Evolutionary conservation across 1,140 invertebrate species (phyloP), one percentile per base, ranked within the genome.

Genomic region (Parapsyche elsis): DNA sequence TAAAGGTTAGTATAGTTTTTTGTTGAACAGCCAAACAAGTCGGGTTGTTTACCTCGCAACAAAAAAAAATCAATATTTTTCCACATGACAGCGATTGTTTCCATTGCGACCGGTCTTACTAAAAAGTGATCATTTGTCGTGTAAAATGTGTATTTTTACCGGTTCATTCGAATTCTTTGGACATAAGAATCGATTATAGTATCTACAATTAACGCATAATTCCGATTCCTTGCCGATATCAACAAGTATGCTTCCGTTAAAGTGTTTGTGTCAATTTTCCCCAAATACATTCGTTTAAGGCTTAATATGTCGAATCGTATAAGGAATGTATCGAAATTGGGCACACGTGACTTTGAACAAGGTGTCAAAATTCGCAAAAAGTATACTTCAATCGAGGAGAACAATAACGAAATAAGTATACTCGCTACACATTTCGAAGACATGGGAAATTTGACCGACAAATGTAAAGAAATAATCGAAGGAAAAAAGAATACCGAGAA

Each of bases 331-430:
- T 26, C 24, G 64, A 67, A 19, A 12, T 23, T 5, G 16, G 9
- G 12, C 1, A 23, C 21, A 9, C 21, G 12, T 12, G 14, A 26
- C 24, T n/a, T 26, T 67, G 49, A 1, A 53, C 9, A 24, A 24
- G 23, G 24, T 26, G 23, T 67, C 10, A 67, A 26, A n/a, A 30
- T 67, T 67, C 26, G 9, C 5, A 67, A 67, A 12, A 24, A 30
- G 2, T 26, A 2, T 24, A 67, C 21, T 0, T 26, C 21, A 4
- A 30, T 86, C 79, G 88, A 89, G 84, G 88, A 88, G 76, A 89
- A 89, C 75, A 89, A 89, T 80, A 89, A 89, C 84, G 87, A 88
- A 64, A 81, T 89, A 19, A 86, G 88, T 85, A 86, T 86, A 75
- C 79, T 89, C 0, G 86, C 88, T 5, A 86, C 87, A 76, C 84